Conservation (phyloP, 2,888 invertebrate species). For the Ennomos quercinarius region DNA sequence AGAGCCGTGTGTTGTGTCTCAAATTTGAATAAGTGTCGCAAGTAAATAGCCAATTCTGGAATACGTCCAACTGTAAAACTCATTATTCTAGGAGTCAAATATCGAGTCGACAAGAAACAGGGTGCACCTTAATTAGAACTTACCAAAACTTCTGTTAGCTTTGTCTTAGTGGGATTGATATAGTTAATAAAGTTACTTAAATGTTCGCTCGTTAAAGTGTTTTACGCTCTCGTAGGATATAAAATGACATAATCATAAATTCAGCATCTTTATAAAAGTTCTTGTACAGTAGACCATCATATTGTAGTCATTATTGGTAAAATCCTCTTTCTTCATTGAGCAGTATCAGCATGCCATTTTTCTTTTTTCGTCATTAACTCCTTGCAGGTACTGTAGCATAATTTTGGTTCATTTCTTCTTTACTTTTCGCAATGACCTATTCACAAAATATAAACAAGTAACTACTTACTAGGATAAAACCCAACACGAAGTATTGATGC, state of each 20-base stretch:
- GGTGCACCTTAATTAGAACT: constrained; percentile 44
- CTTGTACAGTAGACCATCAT: no score
- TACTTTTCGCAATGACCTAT: no score
- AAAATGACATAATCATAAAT: neutral
- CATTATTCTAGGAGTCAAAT: constrained; percentile 18
- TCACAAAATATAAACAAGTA: no score
- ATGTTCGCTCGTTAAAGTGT: neutral
- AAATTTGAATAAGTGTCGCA: constrained; percentile 33
- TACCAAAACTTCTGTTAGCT: constrained; percentile 62
- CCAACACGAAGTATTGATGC: no score
- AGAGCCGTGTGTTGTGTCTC: constrained; percentile 50
- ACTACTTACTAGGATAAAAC: no score
- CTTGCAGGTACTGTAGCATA: no score
- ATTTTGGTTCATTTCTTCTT: no score
- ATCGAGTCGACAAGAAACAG: constrained; percentile 12
- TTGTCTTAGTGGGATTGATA: constrained; percentile 32
- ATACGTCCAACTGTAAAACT: constrained; percentile 27
- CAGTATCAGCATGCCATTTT: no score
- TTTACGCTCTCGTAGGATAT: neutral
- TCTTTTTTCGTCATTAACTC: no score
- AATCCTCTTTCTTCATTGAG: no score
- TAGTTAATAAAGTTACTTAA: constrained; percentile 15
- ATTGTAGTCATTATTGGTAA: no score
- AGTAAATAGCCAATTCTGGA: constrained; percentile 33
- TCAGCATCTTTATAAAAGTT: constrained; percentile 11